Percentiles rank a stretch among this genome's conserved stretches.
Evolutionary conservation across 35 echinoderm and acorn worm genomes (phyloP).

Genomic region (Chiridota heheva): DNA sequence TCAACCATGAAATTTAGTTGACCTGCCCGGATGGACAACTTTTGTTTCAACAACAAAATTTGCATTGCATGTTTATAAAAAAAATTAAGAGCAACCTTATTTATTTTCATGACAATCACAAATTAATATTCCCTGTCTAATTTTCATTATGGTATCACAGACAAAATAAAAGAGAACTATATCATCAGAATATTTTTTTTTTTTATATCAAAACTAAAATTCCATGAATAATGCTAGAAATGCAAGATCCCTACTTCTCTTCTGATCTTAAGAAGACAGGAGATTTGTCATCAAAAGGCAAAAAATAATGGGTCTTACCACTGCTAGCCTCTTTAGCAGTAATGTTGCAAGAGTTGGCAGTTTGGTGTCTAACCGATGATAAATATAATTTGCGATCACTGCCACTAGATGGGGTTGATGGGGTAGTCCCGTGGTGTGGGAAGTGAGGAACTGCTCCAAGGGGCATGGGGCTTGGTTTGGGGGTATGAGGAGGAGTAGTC

Average conservation of each 20-base stretch:
- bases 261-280: not conserved
- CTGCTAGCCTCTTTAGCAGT: constrained; percentile 73
- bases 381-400: constrained; percentile 86
- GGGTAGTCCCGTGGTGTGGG: constrained; percentile 80
- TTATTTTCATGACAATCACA: not conserved
- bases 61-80: not conserved
- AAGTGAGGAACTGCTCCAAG: constrained; percentile 73
- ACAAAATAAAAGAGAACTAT: no score
- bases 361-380: constrained; percentile 80
- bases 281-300: not conserved
- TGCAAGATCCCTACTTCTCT: not conserved
- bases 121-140: not conserved
- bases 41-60: no score
- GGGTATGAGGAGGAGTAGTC: constrained; percentile 84
- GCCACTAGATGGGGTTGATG: constrained; percentile 90
- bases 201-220: not conserved
- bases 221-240: not conserved
- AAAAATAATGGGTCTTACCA: constrained; percentile 36
- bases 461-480: constrained; percentile 56
- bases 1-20: no score
- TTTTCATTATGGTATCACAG: no score
- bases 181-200: no score
- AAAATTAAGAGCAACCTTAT: not conserved
- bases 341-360: constrained; percentile 83
- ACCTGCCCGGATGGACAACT: no score